Conservation (phyloP, 2,797 vertebrate genomes). For the Lepilemur septentrionalis region DNA sequence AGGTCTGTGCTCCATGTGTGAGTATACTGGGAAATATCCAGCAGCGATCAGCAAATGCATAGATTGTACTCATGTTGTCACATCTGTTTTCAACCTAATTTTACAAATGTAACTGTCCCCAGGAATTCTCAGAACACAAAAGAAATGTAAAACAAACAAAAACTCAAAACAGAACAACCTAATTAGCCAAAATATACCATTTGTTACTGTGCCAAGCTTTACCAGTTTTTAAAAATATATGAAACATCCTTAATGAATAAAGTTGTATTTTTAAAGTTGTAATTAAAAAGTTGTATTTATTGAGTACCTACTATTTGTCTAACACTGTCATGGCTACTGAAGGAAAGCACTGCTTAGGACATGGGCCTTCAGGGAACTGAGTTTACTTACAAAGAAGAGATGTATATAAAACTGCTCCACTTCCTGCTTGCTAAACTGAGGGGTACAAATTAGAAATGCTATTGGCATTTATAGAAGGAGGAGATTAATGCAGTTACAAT, state of each 20-base stretch:
- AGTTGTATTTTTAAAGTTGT: neutral
- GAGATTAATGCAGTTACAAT: neutral
- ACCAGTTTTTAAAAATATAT: neutral
- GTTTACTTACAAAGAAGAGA: slow-evolving; percentile 9
- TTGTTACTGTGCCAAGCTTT: neutral
- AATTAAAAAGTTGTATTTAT: neutral
- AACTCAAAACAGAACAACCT: slow-evolving; percentile 5
- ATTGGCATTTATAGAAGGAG: neutral
- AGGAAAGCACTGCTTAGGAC: neutral
- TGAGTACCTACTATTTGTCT: neutral
- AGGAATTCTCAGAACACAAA: slow-evolving; percentile 44
- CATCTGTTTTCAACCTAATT: slow-evolving; percentile 69
- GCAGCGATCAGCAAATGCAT: slow-evolving; percentile 68
- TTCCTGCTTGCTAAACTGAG: neutral
- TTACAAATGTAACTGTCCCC: slow-evolving; percentile 55
- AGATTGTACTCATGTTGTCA: slow-evolving; percentile 55
- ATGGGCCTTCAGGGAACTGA: slow-evolving; percentile 9
- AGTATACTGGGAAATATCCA: slow-evolving; percentile 67
- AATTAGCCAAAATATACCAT: neutral
- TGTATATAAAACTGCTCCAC: slow-evolving; percentile 31
- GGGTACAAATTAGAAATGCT: neutral
- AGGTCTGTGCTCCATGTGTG: slow-evolving; percentile 65
- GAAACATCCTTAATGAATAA: neutral
- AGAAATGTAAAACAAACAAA: slow-evolving; percentile 50
- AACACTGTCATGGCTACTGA: neutral